These are phyloP conservation scores for Empidonax alnorum DNA, from an alignment of 2,113 vertebrate genomes.

Conservation along the genomic window DNA sequence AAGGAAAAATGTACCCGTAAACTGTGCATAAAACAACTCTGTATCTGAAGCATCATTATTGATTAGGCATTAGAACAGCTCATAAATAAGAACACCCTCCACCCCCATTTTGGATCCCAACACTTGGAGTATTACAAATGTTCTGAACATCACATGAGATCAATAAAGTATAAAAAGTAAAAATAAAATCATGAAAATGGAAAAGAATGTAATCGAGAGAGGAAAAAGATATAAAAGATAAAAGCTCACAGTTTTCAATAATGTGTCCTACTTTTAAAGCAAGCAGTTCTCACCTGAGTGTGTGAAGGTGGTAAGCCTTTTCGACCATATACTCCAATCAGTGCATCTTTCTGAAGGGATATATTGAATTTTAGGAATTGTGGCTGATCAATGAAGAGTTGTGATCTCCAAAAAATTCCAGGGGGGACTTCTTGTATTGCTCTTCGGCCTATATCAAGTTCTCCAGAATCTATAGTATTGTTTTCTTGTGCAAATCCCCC, in stretches of 20 bases:
- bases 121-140: not conserved
- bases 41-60: not conserved
- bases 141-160: not conserved
- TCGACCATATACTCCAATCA: slow-evolving; percentile 96
- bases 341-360: slow-evolving; percentile 96
- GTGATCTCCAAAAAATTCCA: slow-evolving; percentile 96
- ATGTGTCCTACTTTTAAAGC: not conserved
- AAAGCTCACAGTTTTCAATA: not conserved
- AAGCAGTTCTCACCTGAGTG: slow-evolving; percentile 86
- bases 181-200: not conserved
- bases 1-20: not conserved
- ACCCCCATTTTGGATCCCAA: not conserved
- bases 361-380: slow-evolving; percentile 99
- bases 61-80: not conserved
- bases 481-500: slow-evolving; percentile 88
- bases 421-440: slow-evolving; percentile 89
- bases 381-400: slow-evolving; percentile 89
- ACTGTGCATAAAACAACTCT: not conserved
- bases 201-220: not conserved
- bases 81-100: not conserved
- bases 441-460: slow-evolving; percentile 91
- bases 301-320: slow-evolving; percentile 96
- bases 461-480: slow-evolving; percentile 93
- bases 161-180: not conserved
- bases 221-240: not conserved